phyloP scores from a whole-genome alignment of 2,888 invertebrate genomes.

The Dasypolia templi region DNA sequence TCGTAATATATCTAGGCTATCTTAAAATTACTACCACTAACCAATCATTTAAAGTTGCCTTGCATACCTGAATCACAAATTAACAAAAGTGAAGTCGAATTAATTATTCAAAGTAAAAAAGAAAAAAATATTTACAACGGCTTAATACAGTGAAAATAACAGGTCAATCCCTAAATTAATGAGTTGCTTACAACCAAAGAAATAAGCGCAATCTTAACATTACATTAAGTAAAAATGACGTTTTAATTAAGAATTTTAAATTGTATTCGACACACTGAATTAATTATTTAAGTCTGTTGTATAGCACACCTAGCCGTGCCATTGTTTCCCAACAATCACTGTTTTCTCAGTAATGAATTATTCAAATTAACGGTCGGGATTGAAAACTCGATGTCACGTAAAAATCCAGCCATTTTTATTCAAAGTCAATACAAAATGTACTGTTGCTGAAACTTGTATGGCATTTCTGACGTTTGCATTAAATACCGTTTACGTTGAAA shows the following conservation, averaged over 20 bases:
- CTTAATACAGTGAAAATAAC: neutral
- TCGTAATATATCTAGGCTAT: no score
- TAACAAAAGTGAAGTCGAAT: no score
- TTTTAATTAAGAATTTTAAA: conserved; percentile 51
- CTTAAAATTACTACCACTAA: no score
- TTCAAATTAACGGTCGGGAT: conserved; percentile 19
- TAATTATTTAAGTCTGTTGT: conserved; percentile 29
- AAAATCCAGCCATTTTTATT: conserved; percentile 23
- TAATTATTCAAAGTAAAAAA: no score
- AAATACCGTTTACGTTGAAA: neutral
- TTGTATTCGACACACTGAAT: conserved; percentile 45
- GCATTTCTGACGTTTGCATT: conserved; percentile 11
- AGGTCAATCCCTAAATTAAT: neutral
- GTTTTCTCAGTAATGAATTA: conserved; percentile 47
- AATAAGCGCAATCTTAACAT: conserved; percentile 11
- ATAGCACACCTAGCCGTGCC: conserved; percentile 23
- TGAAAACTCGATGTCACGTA: conserved; percentile 16
- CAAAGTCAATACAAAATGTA: conserved; percentile 26
- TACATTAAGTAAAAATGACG: conserved; percentile 25
- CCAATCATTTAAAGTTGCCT: no score
- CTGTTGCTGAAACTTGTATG: conserved; percentile 16
- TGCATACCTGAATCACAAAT: no score
- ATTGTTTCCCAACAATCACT: conserved; percentile 43
- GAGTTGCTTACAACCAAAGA: neutral
- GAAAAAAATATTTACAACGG: neutral